Conservation (phyloP, 1,140 invertebrate species). For the Onthophagus taurus region DNA sequence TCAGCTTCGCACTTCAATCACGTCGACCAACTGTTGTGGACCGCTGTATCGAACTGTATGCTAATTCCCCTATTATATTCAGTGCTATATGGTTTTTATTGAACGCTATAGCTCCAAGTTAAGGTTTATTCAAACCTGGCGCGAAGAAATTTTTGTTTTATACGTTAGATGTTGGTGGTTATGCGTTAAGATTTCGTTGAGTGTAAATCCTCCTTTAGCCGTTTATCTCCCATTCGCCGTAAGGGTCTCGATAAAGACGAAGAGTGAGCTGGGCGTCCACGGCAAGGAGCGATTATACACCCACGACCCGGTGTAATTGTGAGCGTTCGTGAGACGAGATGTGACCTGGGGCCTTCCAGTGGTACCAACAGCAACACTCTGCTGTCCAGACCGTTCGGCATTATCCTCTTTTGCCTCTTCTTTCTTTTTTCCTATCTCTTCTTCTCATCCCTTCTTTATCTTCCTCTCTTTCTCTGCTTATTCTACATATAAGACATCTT, state of each 20-base stretch:
- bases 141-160: too few species aligned
- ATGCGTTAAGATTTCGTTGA: too few species aligned
- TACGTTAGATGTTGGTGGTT: too few species aligned
- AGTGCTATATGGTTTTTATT: conserved; percentile 33
- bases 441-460: too few species aligned
- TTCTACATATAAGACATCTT: too few species aligned
- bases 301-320: conserved; percentile 31
- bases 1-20: not conserved
- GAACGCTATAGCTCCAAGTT: too few species aligned
- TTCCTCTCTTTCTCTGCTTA: too few species aligned
- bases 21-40: conserved; percentile 6
- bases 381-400: conserved; percentile 1
- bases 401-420: not conserved
- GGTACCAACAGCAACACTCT: conserved; percentile 22
- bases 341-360: conserved; percentile 26
- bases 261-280: conserved; percentile 15
- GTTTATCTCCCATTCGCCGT: not conserved
- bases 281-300: conserved; percentile 30
- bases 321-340: conserved; percentile 30
- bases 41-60: conserved; percentile 30
- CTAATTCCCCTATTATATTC: conserved; percentile 39
- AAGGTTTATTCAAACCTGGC: too few species aligned
- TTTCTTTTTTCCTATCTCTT: not conserved
- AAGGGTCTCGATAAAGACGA: conserved; percentile 15
- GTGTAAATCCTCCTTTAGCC: too few species aligned